A percentile compares a stretch with the other conserved stretches of the same genome.
These are phyloP conservation scores for Epinephelus awoara DNA, from an alignment of 2,797 vertebrate genomes.

Conservation along the genomic window DNA sequence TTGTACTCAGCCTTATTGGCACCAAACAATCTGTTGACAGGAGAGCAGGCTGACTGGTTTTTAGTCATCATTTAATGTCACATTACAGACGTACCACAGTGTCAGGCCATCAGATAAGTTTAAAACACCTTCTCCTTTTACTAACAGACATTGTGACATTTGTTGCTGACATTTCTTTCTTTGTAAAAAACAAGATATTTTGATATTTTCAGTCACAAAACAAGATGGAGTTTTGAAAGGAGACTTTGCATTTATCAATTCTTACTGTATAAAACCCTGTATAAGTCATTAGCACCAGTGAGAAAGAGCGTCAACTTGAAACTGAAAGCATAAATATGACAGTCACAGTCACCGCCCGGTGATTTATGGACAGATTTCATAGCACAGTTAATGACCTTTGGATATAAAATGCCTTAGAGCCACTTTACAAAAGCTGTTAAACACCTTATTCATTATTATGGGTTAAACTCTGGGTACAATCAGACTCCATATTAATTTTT, in stretches of 20 bases:
- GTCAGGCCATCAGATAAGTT: slow-evolving; percentile 12
- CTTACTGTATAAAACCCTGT: background rate
- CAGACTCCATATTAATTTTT: slow-evolving; percentile 5
- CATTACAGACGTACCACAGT: slow-evolving; percentile 29
- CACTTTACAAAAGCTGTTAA: slow-evolving; percentile 16
- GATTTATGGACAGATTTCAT: slow-evolving; percentile 11
- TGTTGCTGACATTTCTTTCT: background rate
- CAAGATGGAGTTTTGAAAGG: slow-evolving; percentile 1
- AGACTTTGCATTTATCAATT: background rate
- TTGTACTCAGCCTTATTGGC: background rate
- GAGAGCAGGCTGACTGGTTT: slow-evolving; percentile 74
- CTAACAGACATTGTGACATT: background rate
- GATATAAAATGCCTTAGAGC: background rate
- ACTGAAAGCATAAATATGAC: background rate
- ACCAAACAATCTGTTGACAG: slow-evolving; percentile 49
- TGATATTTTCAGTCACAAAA: background rate
- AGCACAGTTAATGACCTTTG: slow-evolving; percentile 2
- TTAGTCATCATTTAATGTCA: slow-evolving; percentile 48
- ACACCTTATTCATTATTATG: background rate
- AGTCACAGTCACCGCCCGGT: background rate
- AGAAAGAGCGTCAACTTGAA: background rate
- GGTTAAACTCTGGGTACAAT: slow-evolving; percentile 37
- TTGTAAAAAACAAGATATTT: background rate
- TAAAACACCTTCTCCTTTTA: background rate
- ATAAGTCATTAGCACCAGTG: background rate